Evolutionary conservation across 2,797 vertebrate genomes (phyloP).

Genomic region (Rhincodon typus): DNA sequence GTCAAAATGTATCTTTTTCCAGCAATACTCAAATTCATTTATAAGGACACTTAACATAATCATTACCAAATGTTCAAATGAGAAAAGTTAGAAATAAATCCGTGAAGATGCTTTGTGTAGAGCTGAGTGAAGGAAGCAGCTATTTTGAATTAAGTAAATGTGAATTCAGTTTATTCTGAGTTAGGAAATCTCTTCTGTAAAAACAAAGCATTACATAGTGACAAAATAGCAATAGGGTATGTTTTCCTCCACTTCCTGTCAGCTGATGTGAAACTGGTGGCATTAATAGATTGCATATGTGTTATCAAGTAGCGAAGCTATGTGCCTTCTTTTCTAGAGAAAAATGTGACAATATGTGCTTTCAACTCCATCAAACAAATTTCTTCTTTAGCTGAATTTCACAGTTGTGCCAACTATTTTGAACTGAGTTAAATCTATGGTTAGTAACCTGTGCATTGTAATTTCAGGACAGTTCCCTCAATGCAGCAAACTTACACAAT

Average conservation of each 20-base stretch:
- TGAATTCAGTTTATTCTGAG: background rate
- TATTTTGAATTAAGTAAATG: background rate
- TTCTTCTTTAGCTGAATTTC: background rate
- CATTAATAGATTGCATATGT: background rate
- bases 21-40: background rate
- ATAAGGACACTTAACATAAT: background rate
- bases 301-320: background rate
- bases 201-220: background rate
- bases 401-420: background rate
- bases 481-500: background rate
- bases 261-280: background rate
- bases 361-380: background rate
- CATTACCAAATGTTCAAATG: background rate
- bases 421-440: background rate
- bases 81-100: background rate
- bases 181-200: background rate
- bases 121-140: background rate
- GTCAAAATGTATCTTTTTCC: too few species aligned
- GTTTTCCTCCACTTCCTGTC: background rate
- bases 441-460: background rate
- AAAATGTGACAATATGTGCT: background rate
- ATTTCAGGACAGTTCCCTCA: background rate
- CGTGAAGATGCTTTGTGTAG: background rate
- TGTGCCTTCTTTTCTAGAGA: background rate
- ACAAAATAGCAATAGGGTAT: background rate